A percentile compares a stretch with the other conserved stretches of the same genome.
Evolutionary conservation across 2,888 invertebrate species (phyloP).

Genomic region (Drosophila pseudotakahashii): DNA sequence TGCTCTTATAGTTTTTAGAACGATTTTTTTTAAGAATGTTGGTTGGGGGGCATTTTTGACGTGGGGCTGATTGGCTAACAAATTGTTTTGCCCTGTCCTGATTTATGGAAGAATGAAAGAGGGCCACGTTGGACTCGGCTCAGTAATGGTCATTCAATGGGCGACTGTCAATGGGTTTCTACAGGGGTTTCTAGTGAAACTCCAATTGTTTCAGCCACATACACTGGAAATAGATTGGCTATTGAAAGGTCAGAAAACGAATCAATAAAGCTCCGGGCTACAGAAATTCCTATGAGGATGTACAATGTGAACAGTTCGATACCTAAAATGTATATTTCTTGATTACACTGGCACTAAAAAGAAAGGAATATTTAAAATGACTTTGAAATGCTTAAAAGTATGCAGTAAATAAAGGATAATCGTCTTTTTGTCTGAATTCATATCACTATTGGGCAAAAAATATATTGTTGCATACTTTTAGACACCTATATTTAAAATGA

Average conservation of each 20-base stretch:
- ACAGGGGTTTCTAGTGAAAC: constrained; percentile 3
- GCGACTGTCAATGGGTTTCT: constrained; percentile 19
- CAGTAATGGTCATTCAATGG: constrained; percentile 12
- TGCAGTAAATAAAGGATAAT: no score
- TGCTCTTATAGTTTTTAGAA: neutral
- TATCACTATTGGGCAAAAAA: no score
- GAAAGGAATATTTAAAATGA: no score
- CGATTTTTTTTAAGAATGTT: neutral
- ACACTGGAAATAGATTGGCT: neutral
- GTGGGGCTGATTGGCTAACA: constrained; percentile 23
- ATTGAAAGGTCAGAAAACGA: neutral
- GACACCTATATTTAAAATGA: no score
- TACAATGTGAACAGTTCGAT: neutral
- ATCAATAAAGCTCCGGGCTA: neutral
- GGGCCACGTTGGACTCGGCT: constrained; percentile 20
- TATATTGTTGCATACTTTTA: no score
- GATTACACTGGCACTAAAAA: neutral
- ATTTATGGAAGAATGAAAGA: constrained; percentile 40
- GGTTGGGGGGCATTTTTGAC: constrained; percentile 2
- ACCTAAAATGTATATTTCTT: neutral
- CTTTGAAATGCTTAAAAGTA: no score
- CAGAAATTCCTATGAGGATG: neutral
- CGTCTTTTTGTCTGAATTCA: no score
- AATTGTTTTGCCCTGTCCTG: constrained; percentile 26
- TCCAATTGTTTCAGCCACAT: neutral